Evolutionary conservation across 1,140 invertebrate species (phyloP), one percentile per base, ranked within the genome.

Genomic region (Eurytemora carolleeae): DNA sequence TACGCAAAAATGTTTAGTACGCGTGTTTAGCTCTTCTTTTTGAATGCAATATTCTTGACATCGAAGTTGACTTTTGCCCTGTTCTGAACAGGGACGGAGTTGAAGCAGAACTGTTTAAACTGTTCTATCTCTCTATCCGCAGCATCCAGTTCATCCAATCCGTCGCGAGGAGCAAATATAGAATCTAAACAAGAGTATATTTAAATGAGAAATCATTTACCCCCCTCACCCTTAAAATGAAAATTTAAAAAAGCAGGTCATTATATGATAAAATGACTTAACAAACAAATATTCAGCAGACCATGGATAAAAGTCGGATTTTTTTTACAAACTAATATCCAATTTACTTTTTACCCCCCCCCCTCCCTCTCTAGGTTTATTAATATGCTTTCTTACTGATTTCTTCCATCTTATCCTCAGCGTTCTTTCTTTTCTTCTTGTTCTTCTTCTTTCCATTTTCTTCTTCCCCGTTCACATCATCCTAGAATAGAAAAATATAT

Each of bases 81-180:
- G 66, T 82, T 73, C 63, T 79, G 76, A 0, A 78, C 77, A 31
- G 82, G 80, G 62, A 82, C 77, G 1, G 81, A 82, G 65, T 84
- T 80, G 55, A 80, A 76, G 66, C 82, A 84, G 71, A 85, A 85
- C 66, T 82, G 75, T 71, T 85, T 85, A 70, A 85, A 85, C 53
- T 80, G 82, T 70, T 85, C 82, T 64, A 85, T 68, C 70, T 85
- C 82, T 52, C 80, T 44, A n/a, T 44, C 31, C 7, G 31, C 31
- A 44, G 31, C 31, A 44, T 44, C 31, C 31, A 44, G 7, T 12
- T 44, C 31, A 44, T 44, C 31, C 31, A 44, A n/a, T 44, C 31
- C 31, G n/a, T 44, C 31, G 7, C 31, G 31, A 12, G 31, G 31
- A 7, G 31, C 31, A 44, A 44, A 44, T 44, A 44, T n/a, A 12